Evolutionary conservation across 2,888 invertebrate species (phyloP).

Genomic region (Vannuccia rotundouncinata): DNA sequence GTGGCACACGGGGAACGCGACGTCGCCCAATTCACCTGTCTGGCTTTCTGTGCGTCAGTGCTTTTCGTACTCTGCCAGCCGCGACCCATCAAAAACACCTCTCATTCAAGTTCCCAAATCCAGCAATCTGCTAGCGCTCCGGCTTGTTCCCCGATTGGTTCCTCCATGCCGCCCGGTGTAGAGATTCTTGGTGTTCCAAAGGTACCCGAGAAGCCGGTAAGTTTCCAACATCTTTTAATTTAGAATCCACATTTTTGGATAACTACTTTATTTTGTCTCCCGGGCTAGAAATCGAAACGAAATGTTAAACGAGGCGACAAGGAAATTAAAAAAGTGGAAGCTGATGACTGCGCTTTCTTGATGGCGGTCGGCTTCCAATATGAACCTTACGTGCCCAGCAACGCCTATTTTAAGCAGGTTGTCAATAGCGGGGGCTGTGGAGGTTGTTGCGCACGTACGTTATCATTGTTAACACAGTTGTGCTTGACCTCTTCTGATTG

Average conservation of each 20-base stretch:
- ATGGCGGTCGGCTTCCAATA: constrained; percentile 37
- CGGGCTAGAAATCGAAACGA: not conserved
- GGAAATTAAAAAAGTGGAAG: constrained; percentile 8
- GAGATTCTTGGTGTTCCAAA: not conserved
- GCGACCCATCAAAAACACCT: constrained; percentile 44
- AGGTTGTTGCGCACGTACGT: constrained; percentile 9
- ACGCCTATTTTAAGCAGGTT: constrained; percentile 33
- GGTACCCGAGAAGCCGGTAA: not conserved
- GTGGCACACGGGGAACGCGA: constrained; percentile 44
- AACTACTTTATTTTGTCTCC: not conserved
- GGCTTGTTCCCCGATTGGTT: constrained; percentile 2
- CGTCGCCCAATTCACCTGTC: constrained; percentile 58
- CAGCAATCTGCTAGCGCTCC: not conserved
- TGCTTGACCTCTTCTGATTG: no score
- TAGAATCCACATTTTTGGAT: not conserved
- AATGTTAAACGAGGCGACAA: not conserved
- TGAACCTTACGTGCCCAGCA: constrained; percentile 35
- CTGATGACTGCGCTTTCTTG: constrained; percentile 31
- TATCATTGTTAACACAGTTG: no score
- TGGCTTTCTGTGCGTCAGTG: constrained; percentile 58
- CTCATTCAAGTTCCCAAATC: no score
- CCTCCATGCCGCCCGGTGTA: not conserved
- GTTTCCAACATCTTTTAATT: not conserved
- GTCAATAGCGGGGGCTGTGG: constrained; percentile 35
- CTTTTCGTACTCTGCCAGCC: constrained; percentile 60